Evolutionary conservation across 2,888 invertebrate genomes (phyloP).

Genomic region (Calephelis perditalis): DNA sequence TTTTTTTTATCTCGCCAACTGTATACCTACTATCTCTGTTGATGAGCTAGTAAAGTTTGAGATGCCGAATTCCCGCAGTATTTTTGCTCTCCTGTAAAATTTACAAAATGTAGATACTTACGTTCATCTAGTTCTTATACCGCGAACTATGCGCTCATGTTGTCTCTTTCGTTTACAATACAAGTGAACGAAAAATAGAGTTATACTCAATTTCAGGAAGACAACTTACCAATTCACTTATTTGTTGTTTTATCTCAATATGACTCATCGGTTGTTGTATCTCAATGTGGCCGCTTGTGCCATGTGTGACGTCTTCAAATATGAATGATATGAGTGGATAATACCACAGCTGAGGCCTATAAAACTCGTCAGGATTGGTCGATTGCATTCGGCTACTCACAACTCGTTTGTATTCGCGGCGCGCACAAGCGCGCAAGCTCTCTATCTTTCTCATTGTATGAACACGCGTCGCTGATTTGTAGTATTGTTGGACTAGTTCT

Average conservation of each 20-base stretch:
- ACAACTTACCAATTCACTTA: not conserved
- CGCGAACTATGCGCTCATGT: no score
- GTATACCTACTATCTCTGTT: no score
- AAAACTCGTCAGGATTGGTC: constrained; percentile 42
- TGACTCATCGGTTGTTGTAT: constrained; percentile 24
- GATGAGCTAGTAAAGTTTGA: no score
- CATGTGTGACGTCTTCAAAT: constrained; percentile 37
- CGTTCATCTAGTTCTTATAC: no score
- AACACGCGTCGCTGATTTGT: constrained; percentile 52
- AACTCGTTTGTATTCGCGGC: constrained; percentile 47
- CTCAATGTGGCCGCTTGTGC: constrained; percentile 26
- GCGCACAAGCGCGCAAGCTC: constrained; percentile 57
- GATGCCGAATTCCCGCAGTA: no score
- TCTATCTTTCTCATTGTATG: constrained; percentile 60
- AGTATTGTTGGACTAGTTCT: constrained; percentile 48
- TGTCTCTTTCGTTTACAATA: no score
- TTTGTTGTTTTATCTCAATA: not conserved
- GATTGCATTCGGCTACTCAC: constrained; percentile 39
- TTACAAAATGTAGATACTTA: no score
- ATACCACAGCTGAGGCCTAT: constrained; percentile 59
- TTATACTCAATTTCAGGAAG: no score
- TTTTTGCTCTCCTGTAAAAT: no score
- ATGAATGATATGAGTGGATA: constrained; percentile 50
- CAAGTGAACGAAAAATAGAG: no score
- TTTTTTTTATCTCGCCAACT: no score